Evolutionary conservation across 2,113 vertebrate species (phyloP), one percentile per base, ranked within the genome.

Genomic region (Rhagologus leucostigma): DNA sequence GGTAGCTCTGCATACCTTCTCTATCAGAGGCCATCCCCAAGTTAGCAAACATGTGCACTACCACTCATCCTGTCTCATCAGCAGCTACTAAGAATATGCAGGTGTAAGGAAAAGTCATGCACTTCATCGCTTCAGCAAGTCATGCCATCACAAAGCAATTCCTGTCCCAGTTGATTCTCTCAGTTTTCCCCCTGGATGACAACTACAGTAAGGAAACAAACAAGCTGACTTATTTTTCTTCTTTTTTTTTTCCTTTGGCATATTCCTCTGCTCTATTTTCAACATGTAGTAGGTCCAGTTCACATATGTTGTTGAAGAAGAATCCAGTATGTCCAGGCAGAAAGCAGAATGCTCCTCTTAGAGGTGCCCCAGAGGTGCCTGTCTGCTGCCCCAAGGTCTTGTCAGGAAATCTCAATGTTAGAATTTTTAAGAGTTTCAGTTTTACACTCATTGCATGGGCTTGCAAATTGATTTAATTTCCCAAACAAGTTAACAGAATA

Each of bases 1-100:
- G 93, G 88, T 6, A 97, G 53, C 33, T 84, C 62, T 60, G 69
- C 90, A 93, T 96, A 76, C 90, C 80, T 92, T 92, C 49, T 10
- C 0, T 96, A 95, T 96, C 95, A 96, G 85, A 79, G 80, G 53
- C 73, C 62, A 78, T 52, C 69, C 73, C 62, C 41, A 75, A 76
- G 62, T 84, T 69, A 93, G 88, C 88, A 96, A 96, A 95, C 64
- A 71, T 92, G 91, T 93, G 86, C 80, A 75, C 92, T 84, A 82
- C 57, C 88, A 53, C 89, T 96, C 88, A 68, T 79, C 60, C 73
- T 68, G 71, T 87, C 93, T 94, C 93, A 82, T 68, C 90, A 95
- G 53, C 92, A 96, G 92, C 80, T 93, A 70, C 96, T 93, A 96
- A 96, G 92, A 89, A 95, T 96, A 95, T 68, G 62, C 32, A 60